These are phyloP conservation scores for Cebuella pygmaea DNA, from an alignment of 2,797 vertebrate genomes.

Conservation along the genomic window DNA sequence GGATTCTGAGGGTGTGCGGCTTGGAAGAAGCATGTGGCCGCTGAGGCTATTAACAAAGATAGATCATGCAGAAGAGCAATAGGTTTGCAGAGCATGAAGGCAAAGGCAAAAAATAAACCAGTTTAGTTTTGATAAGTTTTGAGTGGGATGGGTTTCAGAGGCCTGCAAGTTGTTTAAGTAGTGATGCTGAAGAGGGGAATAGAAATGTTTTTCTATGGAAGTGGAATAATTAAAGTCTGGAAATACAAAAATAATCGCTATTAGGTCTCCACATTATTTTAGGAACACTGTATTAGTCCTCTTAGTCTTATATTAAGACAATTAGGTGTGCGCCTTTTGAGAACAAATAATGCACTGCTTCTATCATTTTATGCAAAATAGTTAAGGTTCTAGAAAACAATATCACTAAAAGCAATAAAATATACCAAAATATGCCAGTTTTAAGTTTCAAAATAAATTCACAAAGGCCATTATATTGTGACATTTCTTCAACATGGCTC, in stretches of 20 bases:
- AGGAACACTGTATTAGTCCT: background rate
- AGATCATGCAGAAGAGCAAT: background rate
- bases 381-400: background rate
- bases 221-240: background rate
- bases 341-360: background rate
- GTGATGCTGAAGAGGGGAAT: background rate
- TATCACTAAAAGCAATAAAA: background rate
- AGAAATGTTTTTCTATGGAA: background rate
- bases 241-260: background rate
- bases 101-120: background rate
- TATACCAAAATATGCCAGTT: background rate
- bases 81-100: background rate
- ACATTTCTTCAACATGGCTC: background rate
- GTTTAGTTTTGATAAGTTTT: background rate
- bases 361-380: background rate
- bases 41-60: background rate
- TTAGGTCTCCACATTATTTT: background rate
- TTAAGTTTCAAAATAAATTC: constrained; percentile 41
- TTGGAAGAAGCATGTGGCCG: background rate
- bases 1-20: background rate
- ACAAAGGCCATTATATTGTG: background rate
- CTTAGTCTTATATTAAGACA: background rate
- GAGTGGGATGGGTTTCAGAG: background rate
- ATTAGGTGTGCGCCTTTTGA: background rate
- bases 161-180: background rate